A percentile compares a stretch with the other conserved stretches of the same genome.
Conservation (phyloP, 2,797 vertebrate species). For the Epinephelus malabaricus region DNA sequence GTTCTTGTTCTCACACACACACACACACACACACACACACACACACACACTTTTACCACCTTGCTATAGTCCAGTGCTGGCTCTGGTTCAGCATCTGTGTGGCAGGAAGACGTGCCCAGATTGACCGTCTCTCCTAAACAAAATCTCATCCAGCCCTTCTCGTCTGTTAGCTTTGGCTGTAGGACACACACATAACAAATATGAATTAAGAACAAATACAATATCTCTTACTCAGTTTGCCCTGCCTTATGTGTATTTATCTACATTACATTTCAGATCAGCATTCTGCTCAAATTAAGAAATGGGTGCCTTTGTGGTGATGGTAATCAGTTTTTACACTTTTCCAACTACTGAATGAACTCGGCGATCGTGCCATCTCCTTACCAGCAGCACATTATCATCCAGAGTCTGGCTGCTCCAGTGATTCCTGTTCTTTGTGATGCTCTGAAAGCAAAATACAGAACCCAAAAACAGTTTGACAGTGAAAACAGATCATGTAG, state of each 20-base stretch:
- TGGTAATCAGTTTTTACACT: background rate
- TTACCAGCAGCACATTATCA: slow-evolving; percentile 94
- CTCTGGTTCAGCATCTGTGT: slow-evolving; percentile 72
- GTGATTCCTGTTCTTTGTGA: slow-evolving; percentile 91
- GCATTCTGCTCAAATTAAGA: background rate
- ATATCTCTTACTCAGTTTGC: background rate
- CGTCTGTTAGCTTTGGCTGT: slow-evolving; percentile 80
- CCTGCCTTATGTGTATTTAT: background rate
- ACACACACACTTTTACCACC: slow-evolving; percentile 62
- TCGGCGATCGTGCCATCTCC: slow-evolving; percentile 22
- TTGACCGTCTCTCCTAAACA: slow-evolving; percentile 92
- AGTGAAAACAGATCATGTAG: background rate
- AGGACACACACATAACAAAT: slow-evolving; percentile 19
- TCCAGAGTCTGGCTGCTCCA: slow-evolving; percentile 94
- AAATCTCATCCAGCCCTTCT: slow-evolving; percentile 85
- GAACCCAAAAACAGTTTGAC: background rate
- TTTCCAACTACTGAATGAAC: background rate
- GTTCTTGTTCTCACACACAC: too few species aligned
- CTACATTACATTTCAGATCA: background rate
- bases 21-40: background rate
- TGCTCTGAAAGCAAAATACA: slow-evolving; percentile 84
- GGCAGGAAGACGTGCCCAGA: slow-evolving; percentile 67
- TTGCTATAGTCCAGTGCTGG: slow-evolving; percentile 93
- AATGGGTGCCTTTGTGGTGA: background rate
- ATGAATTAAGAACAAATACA: background rate